Percentiles rank a stretch among this genome's conserved stretches.
Evolutionary conservation across 1,140 invertebrate genomes (phyloP).

Genomic region (Zophobas morio): DNA sequence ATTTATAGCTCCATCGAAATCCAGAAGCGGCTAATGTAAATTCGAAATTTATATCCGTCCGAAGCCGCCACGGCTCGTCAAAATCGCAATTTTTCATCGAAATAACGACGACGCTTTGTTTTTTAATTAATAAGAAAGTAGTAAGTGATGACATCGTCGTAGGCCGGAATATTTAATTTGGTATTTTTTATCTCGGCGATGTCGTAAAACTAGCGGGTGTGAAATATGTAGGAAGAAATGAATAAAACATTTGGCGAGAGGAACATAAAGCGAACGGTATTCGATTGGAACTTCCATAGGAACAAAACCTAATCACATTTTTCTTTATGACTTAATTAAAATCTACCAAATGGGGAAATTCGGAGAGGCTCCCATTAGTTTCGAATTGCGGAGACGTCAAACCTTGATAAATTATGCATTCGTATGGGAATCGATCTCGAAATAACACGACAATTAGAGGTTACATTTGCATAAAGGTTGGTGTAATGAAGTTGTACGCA

Average conservation of each 20-base stretch:
- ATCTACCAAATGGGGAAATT: slow-evolving; percentile 19
- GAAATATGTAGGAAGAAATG: slow-evolving; percentile 39
- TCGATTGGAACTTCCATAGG: slow-evolving; percentile 7
- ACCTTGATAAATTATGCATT: slow-evolving; percentile 31
- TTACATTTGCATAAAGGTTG: background rate
- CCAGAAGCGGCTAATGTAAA: background rate
- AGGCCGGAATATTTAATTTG: slow-evolving; percentile 8
- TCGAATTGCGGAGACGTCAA: slow-evolving; percentile 15
- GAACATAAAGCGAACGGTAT: slow-evolving; percentile 10
- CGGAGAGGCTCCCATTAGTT: slow-evolving; percentile 16
- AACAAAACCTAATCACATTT: slow-evolving; percentile 29
- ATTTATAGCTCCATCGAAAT: background rate
- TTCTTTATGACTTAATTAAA: slow-evolving; percentile 40
- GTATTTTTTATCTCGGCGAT: slow-evolving; percentile 11
- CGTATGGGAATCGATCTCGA: slow-evolving; percentile 4
- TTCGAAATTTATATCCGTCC: background rate
- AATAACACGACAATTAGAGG: slow-evolving; percentile 17
- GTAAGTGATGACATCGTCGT: slow-evolving; percentile 16
- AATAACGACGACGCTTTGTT: slow-evolving; percentile 10
- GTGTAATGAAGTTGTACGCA: background rate
- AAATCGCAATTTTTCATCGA: background rate
- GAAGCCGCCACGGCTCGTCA: background rate
- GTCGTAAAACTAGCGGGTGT: slow-evolving; percentile 38
- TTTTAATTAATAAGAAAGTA: slow-evolving; percentile 18
- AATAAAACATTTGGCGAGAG: slow-evolving; percentile 38